Evolutionary conservation across 2,113 vertebrate genomes (phyloP).

Genomic region (Aviceda subcristata): DNA sequence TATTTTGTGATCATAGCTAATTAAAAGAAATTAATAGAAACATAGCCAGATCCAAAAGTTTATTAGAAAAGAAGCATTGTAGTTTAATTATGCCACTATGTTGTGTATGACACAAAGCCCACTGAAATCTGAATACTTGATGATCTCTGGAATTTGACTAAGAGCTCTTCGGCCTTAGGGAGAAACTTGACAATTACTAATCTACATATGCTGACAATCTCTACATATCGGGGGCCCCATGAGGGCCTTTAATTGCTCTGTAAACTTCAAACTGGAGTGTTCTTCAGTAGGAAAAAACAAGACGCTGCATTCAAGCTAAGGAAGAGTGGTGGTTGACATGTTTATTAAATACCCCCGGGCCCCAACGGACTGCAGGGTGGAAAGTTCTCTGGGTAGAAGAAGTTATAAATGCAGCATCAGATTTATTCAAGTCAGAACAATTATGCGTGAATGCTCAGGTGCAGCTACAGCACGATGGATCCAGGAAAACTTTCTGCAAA

Average conservation of each 20-base stretch:
- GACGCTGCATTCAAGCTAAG: conserved; percentile 54
- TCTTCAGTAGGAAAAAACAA: conserved; percentile 72
- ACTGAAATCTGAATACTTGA: conserved; percentile 71
- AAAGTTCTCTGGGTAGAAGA: conserved; percentile 25
- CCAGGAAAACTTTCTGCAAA: background rate
- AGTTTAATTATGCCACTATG: conserved; percentile 69
- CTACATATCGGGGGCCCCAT: conserved; percentile 57
- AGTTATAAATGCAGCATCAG: background rate
- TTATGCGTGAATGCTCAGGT: background rate
- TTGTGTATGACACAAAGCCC: conserved; percentile 58
- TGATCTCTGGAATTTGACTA: conserved; percentile 69
- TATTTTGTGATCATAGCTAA: conserved; percentile 54
- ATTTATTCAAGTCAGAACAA: conserved; percentile 6
- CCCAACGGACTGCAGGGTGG: conserved; percentile 1
- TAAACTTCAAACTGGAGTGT: conserved; percentile 76
- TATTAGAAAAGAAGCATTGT: conserved; percentile 59
- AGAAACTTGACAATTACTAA: conserved; percentile 69
- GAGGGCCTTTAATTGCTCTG: conserved; percentile 75
- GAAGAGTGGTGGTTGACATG: conserved; percentile 66
- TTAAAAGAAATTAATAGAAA: conserved; percentile 66
- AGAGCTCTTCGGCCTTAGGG: conserved; percentile 64
- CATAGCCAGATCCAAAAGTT: conserved; percentile 41
- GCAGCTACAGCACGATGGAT: fast-evolving
- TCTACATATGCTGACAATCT: conserved; percentile 68
- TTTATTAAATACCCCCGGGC: conserved; percentile 71